Base-by-base conservation (phyloP, 2,113 vertebrate species). In the Cynocephalus volans region DNA sequence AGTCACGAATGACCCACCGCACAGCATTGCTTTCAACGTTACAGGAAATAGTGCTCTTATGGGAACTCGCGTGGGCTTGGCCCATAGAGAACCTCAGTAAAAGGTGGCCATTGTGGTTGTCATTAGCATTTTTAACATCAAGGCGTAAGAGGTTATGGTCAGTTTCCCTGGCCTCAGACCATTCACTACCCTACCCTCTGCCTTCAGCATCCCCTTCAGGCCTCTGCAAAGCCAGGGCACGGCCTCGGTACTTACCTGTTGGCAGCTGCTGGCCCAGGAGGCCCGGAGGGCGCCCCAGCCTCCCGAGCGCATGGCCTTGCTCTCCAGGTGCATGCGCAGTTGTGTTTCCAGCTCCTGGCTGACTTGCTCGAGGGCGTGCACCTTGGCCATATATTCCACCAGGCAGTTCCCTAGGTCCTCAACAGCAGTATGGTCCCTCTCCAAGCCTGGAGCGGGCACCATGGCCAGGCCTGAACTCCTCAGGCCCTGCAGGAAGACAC, bases 301-400 rank as follows among this genome's bases (percentile, higher is more conserved):
- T 72, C 99, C 98, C 0, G 99, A 99, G 3, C 98, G 98, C 76
- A 98, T 98, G 0, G 98, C 99, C 80, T 99, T 99, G 96, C 99
- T 99, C 97, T 99, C 99, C 98, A 99, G 98, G 79, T 99, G 98
- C 52, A 98, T 97, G 1, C 99, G 97, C 95, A 99, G 99, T 90
- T 99, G 99, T 21, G 99, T 98, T 93, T 99, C 99, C 97, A 99
- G 98, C 98, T 99, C 99, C 54, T 99, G 99, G 98, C 99, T 99
- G 84, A 99, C 98, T 87, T 99, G 98, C 96, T 99, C 99, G 9
- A 99, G 98, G 0, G 99, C 98, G 0, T 98, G 98, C 48, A 99
- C 99, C 97, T 99, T 99, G 97, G 99, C 99, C 1, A 99, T 98
- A 97, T 99, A 99, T 96, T 99, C 99, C 98, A 99, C 98, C 97